Percentiles rank a stretch among this genome's conserved stretches.
Conservation (phyloP, 1,140 invertebrate genomes). For the Chionoecetes opilio region DNA sequence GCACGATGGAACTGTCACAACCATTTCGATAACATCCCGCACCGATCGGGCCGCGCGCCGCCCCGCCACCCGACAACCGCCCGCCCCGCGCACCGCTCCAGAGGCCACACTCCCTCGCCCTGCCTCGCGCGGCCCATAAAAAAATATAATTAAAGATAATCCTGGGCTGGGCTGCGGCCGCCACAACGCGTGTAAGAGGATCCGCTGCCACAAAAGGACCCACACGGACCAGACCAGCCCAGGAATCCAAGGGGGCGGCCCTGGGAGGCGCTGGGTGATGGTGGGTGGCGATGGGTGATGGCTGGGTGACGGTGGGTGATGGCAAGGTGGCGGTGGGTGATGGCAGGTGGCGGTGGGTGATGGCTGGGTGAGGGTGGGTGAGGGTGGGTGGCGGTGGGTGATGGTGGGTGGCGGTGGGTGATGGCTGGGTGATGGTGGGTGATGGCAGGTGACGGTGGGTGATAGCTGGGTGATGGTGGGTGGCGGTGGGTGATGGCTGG, state of each 20-base stretch:
- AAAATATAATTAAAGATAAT: slow-evolving; percentile 62
- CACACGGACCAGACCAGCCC: background rate
- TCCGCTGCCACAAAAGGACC: slow-evolving; percentile 22
- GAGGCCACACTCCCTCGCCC: background rate
- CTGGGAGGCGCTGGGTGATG: too few species aligned
- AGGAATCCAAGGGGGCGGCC: background rate
- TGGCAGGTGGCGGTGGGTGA: too few species aligned
- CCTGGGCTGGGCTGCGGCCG: background rate
- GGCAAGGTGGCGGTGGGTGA: too few species aligned
- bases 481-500: too few species aligned
- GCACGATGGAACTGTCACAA: slow-evolving; percentile 56
- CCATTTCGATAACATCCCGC: slow-evolving; percentile 50
- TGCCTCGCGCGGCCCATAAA: slow-evolving; percentile 24
- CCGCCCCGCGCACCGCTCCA: background rate
- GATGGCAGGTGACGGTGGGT: too few species aligned
- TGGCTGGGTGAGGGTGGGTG: too few species aligned
- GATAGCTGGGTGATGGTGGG: too few species aligned
- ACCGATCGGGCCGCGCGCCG: slow-evolving; percentile 21
- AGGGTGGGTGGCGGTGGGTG: too few species aligned
- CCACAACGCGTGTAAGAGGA: slow-evolving; percentile 52
- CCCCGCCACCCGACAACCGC: slow-evolving; percentile 18
- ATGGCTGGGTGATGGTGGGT: too few species aligned
- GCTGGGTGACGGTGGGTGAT: too few species aligned
- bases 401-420: too few species aligned
- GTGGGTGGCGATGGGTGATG: too few species aligned